These are phyloP conservation scores for Chouioia cunea DNA, from an alignment of 2,888 invertebrate genomes.

Conservation along the genomic window DNA sequence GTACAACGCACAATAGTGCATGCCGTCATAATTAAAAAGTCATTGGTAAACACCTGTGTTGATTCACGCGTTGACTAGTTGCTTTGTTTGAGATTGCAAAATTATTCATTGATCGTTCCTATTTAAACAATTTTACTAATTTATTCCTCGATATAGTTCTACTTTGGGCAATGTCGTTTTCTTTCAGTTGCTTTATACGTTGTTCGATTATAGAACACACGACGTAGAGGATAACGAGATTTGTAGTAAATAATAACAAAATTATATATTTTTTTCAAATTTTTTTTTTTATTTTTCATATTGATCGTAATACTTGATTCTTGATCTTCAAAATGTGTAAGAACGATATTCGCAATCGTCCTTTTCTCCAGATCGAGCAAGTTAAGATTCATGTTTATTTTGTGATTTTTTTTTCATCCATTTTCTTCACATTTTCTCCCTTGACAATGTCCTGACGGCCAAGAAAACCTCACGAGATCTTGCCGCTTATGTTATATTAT, in stretches of 20 bases:
- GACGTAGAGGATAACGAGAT: too few relatives aligned
- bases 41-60: too few relatives aligned
- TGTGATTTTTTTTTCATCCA: slow-evolving; percentile 19
- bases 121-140: too few relatives aligned
- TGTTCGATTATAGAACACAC: too few relatives aligned
- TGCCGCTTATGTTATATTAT: slow-evolving; percentile 25
- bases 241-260: neutral
- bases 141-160: too few relatives aligned
- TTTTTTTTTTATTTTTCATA: slow-evolving; percentile 44
- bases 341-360: slow-evolving; percentile 23
- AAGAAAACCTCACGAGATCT: slow-evolving; percentile 21
- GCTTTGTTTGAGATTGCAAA: too few relatives aligned
- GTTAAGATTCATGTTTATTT: slow-evolving; percentile 41
- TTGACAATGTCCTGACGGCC: slow-evolving; percentile 20
- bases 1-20: too few relatives aligned
- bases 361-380: slow-evolving; percentile 36
- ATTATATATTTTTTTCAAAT: slow-evolving; percentile 16
- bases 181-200: too few relatives aligned
- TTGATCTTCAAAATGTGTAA: slow-evolving; percentile 38
- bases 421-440: slow-evolving; percentile 30
- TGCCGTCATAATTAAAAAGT: too few relatives aligned
- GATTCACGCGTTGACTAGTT: too few relatives aligned
- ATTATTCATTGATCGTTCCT: too few relatives aligned
- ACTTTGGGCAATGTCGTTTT: too few relatives aligned
- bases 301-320: slow-evolving; percentile 40